Evolutionary conservation across 2,797 vertebrate genomes (phyloP).

Genomic region (Pelochelys cantorii): DNA sequence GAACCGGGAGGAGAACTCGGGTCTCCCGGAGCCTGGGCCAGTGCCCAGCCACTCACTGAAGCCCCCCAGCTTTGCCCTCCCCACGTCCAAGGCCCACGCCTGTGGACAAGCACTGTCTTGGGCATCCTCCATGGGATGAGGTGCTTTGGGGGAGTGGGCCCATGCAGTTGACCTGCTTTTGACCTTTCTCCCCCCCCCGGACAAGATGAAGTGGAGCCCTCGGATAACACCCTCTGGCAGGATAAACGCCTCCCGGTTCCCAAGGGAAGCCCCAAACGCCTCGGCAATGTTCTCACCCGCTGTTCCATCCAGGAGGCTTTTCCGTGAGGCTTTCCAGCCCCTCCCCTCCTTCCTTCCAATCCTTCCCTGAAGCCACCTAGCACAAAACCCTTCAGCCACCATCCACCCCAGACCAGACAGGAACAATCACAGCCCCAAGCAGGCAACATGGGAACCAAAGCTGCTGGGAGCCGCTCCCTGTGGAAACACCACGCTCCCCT

Average conservation of each 20-base stretch:
- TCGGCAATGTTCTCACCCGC: neutral
- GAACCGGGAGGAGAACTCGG: neutral
- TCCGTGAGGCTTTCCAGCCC: neutral
- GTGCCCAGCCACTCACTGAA: neutral
- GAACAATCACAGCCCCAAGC: rapidly evolving
- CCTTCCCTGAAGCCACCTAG: neutral
- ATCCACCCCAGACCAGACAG: rapidly evolving
- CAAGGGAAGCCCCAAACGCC: neutral
- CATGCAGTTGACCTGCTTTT: neutral
- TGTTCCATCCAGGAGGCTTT: neutral
- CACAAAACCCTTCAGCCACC: neutral
- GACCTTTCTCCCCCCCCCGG: too few relatives aligned
- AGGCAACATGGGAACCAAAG: rapidly evolving
- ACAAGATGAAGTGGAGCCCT: neutral
- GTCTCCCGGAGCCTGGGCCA: neutral
- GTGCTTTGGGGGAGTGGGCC: too few relatives aligned
- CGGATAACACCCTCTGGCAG: neutral
- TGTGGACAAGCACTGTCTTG: neutral
- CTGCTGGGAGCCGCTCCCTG: neutral
- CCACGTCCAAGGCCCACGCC: neutral
- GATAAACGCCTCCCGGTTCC: neutral
- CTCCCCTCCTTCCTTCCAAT: rapidly evolving
- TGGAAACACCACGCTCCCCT: rapidly evolving
- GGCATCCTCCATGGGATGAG: neutral
- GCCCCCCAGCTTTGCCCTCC: neutral